Evolutionary conservation across 2,797 vertebrate genomes (phyloP), one percentile per base, ranked within the genome.

Genomic region (Scyliorhinus canicula): DNA sequence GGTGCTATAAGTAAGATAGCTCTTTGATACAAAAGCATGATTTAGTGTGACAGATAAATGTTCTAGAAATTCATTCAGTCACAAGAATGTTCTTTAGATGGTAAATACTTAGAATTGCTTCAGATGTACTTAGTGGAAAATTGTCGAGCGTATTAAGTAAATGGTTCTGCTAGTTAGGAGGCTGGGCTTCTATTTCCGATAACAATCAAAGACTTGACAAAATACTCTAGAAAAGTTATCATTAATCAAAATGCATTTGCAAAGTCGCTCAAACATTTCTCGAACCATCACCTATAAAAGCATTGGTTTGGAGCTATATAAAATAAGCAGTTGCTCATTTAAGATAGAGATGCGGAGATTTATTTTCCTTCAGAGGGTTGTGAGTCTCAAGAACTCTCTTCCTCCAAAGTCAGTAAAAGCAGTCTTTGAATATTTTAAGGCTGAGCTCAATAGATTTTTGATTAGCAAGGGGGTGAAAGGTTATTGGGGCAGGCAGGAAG

Each of bases 71-170:
- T 71, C 44, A 71, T 93, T 31, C 65, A 47, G 57, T 44, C 24
- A 91, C 57, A 11, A 35, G n/a, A 91, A 8, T n/a, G 52, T 60
- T 90, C 55, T 14, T 50, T 82, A 82, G 40, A 82, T 3, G 55
- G 50, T 91, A 91, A n/a, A 63, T 91, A 63, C 63, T 91, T 93
- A 71, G 24, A 69, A 93, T 93, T 71, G 40, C 26, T 50, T 93
- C 28, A 47, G 12, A 14, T 47, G 67, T 69, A 71, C 52, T 93
- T 31, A 71, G 47, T 12, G 67, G 26, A 71, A 93, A 47, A 50
- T 69, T 93, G 63, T 44, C 4, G 2, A 93, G 24, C 14, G 3
- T 67, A 35, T 93, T 35, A 50, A 69, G 50, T 50, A 86, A 35
- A 67, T 93, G 44, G 65, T 40, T 50, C 50, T 67, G 40, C 35